Conservation (phyloP, 2,888 invertebrate species). For the Tigriopus californicus region DNA sequence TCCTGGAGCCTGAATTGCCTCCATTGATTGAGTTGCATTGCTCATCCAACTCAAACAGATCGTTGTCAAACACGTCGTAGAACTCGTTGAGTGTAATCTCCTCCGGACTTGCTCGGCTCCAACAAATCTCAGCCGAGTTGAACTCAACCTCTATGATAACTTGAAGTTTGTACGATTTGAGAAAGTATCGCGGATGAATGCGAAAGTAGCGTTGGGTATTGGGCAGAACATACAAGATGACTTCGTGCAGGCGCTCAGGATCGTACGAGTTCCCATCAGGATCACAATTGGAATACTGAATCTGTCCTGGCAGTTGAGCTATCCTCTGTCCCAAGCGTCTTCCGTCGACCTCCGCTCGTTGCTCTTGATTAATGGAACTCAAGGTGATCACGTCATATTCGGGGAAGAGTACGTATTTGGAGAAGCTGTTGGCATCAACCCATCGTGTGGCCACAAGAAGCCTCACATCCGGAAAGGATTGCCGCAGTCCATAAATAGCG, state of each 20-base stretch:
- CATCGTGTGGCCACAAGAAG: neutral
- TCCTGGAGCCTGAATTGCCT: neutral
- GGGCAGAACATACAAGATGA: neutral
- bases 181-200: neutral
- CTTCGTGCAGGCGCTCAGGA: neutral
- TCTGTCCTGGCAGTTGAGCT: neutral
- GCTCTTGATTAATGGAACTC: neutral
- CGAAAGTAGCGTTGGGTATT: neutral
- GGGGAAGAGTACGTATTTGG: neutral
- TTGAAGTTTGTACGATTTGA: neutral
- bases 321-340: neutral
- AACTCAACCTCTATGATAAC: neutral
- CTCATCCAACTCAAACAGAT: neutral
- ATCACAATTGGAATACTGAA: neutral
- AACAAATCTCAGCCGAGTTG: neutral
- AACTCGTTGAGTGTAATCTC: neutral
- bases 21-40: neutral
- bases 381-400: neutral
- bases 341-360: neutral
- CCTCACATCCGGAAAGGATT: neutral
- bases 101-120: neutral
- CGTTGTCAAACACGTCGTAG: neutral
- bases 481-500: neutral
- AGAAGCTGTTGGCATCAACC: neutral
- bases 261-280: neutral